Percentiles rank a stretch among this genome's conserved stretches.
Evolutionary conservation across 2,888 invertebrate genomes (phyloP).

Genomic region (Pristionchus exspectatus): DNA sequence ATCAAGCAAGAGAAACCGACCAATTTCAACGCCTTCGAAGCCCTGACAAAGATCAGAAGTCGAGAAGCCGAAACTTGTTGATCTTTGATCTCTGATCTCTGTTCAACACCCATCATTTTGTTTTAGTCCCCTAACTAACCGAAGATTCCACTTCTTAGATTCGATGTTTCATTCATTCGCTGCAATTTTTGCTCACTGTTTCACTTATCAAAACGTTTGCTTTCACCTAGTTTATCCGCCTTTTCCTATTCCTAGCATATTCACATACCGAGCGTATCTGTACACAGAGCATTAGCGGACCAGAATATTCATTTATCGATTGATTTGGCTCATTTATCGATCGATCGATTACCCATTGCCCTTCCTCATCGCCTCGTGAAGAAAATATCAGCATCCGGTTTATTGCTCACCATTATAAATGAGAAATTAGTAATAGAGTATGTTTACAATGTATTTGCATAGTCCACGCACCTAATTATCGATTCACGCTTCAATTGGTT

Average conservation of each 20-base stretch:
- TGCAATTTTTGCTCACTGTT: not conserved
- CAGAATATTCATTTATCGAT: not conserved
- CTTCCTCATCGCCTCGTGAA: constrained; percentile 6
- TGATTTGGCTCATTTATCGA: not conserved
- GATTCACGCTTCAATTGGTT: not conserved
- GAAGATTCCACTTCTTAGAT: not conserved
- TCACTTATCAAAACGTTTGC: not conserved
- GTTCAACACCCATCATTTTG: not conserved
- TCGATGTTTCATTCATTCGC: not conserved
- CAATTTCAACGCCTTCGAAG: constrained; percentile 50
- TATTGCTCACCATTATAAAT: not conserved
- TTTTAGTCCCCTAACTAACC: not conserved
- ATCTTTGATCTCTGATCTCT: constrained; percentile 38
- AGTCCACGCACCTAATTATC: not conserved
- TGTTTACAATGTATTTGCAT: not conserved
- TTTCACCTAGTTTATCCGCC: not conserved
- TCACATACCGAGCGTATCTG: not conserved
- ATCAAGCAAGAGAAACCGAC: not conserved
- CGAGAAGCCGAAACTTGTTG: constrained; percentile 6
- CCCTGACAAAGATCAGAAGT: constrained; percentile 51
- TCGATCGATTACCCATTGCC: not conserved
- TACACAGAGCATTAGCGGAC: not conserved
- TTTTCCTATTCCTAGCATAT: not conserved
- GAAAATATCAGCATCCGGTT: constrained; percentile 30
- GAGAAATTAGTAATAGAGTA: constrained; percentile 38